Conservation (phyloP, 2,888 invertebrate species). For the Congeria kusceri region DNA sequence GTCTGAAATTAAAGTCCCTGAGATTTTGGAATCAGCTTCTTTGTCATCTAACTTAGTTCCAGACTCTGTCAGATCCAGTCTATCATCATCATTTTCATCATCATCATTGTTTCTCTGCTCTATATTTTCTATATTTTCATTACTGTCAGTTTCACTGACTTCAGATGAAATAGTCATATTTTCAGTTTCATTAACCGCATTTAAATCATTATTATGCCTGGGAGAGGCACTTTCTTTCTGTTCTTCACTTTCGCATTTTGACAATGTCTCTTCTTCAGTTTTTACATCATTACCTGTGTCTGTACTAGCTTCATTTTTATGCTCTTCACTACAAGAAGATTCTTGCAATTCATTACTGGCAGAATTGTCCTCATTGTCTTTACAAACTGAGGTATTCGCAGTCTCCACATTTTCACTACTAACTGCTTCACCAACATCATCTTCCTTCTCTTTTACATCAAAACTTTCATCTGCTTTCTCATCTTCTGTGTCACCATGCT, state of each 20-base stretch:
- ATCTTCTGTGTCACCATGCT: not conserved
- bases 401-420: not conserved
- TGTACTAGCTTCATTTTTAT: not conserved
- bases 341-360: not conserved
- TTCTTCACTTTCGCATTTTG: not conserved
- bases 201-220: no score
- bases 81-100: not conserved
- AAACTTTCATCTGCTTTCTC: not conserved
- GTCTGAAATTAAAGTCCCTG: not conserved
- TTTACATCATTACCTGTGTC: not conserved
- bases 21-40: no score
- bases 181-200: no score
- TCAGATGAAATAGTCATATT: no score
- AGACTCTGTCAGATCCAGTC: not conserved
- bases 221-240: no score
- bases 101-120: not conserved
- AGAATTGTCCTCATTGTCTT: not conserved
- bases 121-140: not conserved
- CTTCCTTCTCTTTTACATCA: not conserved
- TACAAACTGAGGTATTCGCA: not conserved
- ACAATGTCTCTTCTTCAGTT: not conserved
- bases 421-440: not conserved
- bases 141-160: no score
- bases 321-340: not conserved
- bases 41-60: not conserved